Conservation (phyloP, 2,888 invertebrate genomes). For the Lamellibrachia columna region DNA sequence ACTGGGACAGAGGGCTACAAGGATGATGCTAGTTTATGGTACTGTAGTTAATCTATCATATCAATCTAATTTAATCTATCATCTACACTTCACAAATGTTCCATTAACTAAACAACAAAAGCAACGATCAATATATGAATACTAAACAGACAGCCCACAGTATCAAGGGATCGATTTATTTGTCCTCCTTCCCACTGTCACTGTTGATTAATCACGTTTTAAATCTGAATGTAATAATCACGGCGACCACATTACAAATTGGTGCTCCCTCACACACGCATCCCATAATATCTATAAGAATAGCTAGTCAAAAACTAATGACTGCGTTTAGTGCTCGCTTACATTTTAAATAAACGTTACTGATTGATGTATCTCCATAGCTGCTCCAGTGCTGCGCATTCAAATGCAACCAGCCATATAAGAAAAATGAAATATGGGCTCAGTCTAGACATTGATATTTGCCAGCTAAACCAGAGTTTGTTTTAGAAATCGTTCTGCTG, state of each 20-base stretch:
- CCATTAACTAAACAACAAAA: constrained; percentile 4
- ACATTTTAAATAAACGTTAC: too few relatives aligned
- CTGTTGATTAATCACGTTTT: neutral
- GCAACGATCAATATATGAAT: constrained; percentile 6
- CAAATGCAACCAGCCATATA: neutral
- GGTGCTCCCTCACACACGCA: neutral
- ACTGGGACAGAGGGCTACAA: too few relatives aligned
- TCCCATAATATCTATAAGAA: neutral
- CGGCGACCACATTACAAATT: constrained; percentile 6
- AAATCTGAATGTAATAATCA: neutral
- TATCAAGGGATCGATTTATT: neutral
- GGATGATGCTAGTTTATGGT: neutral
- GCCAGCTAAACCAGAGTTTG: neutral
- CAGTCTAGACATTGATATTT: neutral
- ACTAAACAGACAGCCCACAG: neutral
- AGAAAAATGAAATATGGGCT: neutral
- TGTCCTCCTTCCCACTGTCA: neutral
- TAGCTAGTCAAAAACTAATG: neutral
- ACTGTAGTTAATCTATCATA: neutral
- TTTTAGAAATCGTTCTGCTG: neutral
- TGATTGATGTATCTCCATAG: neutral
- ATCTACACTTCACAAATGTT: neutral
- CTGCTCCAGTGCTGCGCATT: neutral
- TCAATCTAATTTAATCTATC: neutral
- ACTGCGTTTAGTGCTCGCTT: neutral